Evolutionary conservation across 92 coral and sea anemone genomes (phyloP).

Genomic region (Hydrozoanthus gracilis): DNA sequence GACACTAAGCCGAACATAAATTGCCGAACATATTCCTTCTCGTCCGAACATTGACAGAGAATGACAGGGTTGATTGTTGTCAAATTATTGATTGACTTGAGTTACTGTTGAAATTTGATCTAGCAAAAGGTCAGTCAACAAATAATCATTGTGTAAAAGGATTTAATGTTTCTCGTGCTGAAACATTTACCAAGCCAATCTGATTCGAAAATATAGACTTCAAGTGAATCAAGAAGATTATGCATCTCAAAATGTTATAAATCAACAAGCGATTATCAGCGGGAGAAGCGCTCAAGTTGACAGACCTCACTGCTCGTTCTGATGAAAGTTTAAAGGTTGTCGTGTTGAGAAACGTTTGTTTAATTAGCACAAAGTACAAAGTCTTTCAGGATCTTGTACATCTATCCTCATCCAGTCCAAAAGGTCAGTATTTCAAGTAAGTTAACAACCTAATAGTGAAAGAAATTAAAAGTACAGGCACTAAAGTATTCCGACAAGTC

Average conservation of each 20-base stretch:
- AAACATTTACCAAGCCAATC: slow-evolving; percentile 27
- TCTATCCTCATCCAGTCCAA: neutral
- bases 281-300: neutral
- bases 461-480: no score
- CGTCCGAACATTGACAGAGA: slow-evolving; percentile 9
- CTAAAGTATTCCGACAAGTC: no score
- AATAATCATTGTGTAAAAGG: neutral
- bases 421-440: slow-evolving; percentile 28
- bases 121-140: slow-evolving; percentile 33
- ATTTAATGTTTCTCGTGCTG: neutral
- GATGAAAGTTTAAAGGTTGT: no score
- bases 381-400: slow-evolving; percentile 15
- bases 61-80: slow-evolving; percentile 9
- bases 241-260: neutral
- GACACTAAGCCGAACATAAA: slow-evolving; percentile 26
- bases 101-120: slow-evolving; percentile 22
- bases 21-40: slow-evolving; percentile 15
- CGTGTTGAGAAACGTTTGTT: no score
- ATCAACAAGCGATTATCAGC: slow-evolving; percentile 1
- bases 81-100: slow-evolving; percentile 9
- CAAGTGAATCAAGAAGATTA: slow-evolving; percentile 11
- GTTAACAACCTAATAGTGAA: no score
- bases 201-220: neutral
- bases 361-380: no score
- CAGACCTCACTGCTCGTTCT: no score